Evolutionary conservation across 2,113 vertebrate species (phyloP).

Genomic region (Chaetodon auriga): DNA sequence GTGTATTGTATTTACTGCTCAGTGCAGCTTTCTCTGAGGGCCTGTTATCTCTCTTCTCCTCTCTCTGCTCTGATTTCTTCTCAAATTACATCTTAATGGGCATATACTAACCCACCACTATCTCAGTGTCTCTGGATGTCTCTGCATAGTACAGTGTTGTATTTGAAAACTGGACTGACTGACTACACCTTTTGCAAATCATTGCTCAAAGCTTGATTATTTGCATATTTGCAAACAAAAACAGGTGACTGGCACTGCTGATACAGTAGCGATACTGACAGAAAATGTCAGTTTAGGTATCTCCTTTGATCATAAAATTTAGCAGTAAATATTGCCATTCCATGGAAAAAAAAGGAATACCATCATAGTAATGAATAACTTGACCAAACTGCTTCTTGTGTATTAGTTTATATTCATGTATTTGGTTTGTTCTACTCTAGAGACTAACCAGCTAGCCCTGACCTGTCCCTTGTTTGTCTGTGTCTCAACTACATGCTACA

Average conservation of each 20-base stretch:
- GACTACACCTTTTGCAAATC: slow-evolving; percentile 17
- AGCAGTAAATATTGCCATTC: neutral
- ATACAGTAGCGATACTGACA: neutral
- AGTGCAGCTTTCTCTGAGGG: neutral
- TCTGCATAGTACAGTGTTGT: neutral
- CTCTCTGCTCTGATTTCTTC: slow-evolving; percentile 13
- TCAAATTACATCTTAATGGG: slow-evolving; percentile 35
- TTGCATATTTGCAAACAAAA: slow-evolving; percentile 8
- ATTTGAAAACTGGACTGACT: neutral
- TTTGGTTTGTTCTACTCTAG: neutral
- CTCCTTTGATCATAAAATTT: neutral
- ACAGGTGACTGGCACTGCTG: neutral
- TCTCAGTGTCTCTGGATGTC: neutral
- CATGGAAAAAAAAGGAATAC: neutral
- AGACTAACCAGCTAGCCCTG: neutral
- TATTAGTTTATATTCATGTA: neutral
- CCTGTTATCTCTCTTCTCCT: neutral
- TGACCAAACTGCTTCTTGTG: neutral
- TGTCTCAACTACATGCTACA: too few species aligned
- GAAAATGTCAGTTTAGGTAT: neutral
- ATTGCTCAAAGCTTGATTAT: slow-evolving; percentile 17
- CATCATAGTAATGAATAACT: neutral
- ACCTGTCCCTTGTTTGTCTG: too few species aligned
- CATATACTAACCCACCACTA: neutral
- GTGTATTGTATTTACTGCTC: slow-evolving; percentile 16